Evolutionary conservation across 2,113 vertebrate species (phyloP), one percentile per base, ranked within the genome.

Genomic region (Polypterus bichir): DNA sequence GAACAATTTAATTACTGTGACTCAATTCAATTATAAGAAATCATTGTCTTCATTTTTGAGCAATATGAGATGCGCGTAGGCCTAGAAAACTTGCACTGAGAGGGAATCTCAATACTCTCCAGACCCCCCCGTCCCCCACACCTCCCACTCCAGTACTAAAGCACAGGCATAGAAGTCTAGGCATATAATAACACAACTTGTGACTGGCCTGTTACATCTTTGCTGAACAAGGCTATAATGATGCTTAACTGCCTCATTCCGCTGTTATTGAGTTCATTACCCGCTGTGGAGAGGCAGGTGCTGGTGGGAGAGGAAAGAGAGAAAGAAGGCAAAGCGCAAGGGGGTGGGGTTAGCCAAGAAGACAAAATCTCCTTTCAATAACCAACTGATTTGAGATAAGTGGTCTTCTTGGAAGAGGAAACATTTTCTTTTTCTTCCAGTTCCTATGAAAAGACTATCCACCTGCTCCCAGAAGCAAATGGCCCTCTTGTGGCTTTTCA

Each of bases 331-430:
- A 47, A 59, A 44, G 57, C 55, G 66, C 59, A 60, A 8, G 59
- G 59, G 66, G 65, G 66, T 27, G 49, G 11, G 46, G 52, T 44
- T 27, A 27, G 46, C 9, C 57, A 46, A 44, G 6, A 48, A 70
- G 69, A 69, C 68, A 62, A 64, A 70, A 66, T 65, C 68, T 27
- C 47, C 47, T 71, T 76, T 73, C 70, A 76, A 76, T 76, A 76
- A 69, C 59, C 59, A 52, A 61, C 70, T 76, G 74, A 72, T 76
- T 76, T 76, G 66, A 69, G 74, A 73, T 76, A 76, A 76, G 70
- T 76, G 74, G 68, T 76, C 70, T 67, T 66, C 71, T 76, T 71
- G 71, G 70, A 73, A 71, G 71, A 73, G 71, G 74, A 73, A 76
- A 76, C 65, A 70, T 66, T 69, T 51, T 65, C 67, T 62, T 68